These are phyloP conservation scores for Timema podura DNA, from an alignment of 2,888 invertebrate genomes.

Conservation along the genomic window DNA sequence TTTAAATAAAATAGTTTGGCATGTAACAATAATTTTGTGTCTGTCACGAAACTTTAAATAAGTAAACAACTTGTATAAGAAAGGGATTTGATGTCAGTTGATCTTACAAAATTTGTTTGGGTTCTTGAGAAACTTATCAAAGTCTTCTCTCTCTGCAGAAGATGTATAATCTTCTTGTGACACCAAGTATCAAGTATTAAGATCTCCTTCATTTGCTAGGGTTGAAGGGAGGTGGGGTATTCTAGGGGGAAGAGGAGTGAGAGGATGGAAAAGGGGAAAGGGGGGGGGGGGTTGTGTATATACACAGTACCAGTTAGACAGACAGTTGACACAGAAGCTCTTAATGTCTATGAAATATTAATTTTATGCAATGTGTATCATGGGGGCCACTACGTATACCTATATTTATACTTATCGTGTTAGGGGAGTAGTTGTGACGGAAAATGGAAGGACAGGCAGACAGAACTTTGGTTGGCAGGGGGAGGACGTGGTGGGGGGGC, in stretches of 20 bases:
- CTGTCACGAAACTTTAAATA: too few relatives aligned
- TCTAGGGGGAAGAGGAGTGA: too few relatives aligned
- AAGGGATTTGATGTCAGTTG: not conserved
- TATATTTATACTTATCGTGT: too few relatives aligned
- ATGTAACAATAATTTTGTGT: too few relatives aligned
- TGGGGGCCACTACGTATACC: too few relatives aligned
- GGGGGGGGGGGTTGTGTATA: too few relatives aligned
- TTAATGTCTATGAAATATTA: conserved; percentile 29
- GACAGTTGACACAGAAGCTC: conserved; percentile 27
- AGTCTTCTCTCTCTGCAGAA: not conserved
- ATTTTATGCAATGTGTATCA: conserved; percentile 23
- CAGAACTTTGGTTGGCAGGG: conserved; percentile 7
- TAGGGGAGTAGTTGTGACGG: conserved; percentile 13
- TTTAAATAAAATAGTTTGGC: too few relatives aligned
- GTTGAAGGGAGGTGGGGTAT: not conserved
- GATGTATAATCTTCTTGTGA: too few relatives aligned
- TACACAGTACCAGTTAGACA: conserved; percentile 15
- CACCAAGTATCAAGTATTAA: too few relatives aligned
- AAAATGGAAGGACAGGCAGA: conserved; percentile 20
- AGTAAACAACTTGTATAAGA: too few relatives aligned
- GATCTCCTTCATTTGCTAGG: not conserved
- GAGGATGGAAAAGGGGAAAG: too few relatives aligned
- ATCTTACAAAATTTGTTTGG: not conserved
- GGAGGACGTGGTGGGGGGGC: too few relatives aligned
- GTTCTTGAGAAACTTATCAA: conserved; percentile 8